phyloP scores from a whole-genome alignment of 2,888 invertebrate genomes.

The Melanophora roralis region DNA sequence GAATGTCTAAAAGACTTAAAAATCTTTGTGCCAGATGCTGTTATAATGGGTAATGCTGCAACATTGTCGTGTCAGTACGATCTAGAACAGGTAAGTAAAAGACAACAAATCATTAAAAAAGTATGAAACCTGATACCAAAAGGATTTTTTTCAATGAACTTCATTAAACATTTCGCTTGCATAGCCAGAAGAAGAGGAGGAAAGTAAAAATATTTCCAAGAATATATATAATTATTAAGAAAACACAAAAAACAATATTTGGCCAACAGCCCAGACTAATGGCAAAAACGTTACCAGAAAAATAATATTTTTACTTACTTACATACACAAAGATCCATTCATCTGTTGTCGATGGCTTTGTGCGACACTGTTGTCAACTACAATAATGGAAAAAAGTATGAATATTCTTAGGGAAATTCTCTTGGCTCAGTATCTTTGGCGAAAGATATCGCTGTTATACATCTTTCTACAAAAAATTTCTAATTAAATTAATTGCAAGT shows the following conservation, averaged over 20 bases:
- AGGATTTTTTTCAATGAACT: slow-evolving; percentile 44
- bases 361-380: background rate
- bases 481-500: slow-evolving; percentile 67
- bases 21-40: slow-evolving; percentile 78
- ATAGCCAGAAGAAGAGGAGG: slow-evolving; percentile 2
- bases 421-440: slow-evolving; percentile 25
- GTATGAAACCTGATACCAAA: slow-evolving; percentile 4
- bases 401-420: slow-evolving; percentile 5
- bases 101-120: background rate
- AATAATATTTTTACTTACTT: too few relatives aligned
- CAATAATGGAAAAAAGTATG: background rate
- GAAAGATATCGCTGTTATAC: slow-evolving; percentile 43
- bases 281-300: background rate
- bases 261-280: slow-evolving; percentile 43
- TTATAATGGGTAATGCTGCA: slow-evolving; percentile 77
- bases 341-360: background rate
- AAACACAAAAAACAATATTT: slow-evolving; percentile 22
- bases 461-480: slow-evolving; percentile 49
- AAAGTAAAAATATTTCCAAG: slow-evolving; percentile 5
- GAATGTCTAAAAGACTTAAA: slow-evolving; percentile 77
- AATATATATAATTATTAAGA: background rate
- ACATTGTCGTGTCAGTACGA: slow-evolving; percentile 77
- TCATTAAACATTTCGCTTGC: slow-evolving; percentile 48
- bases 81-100: slow-evolving; percentile 75
- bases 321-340: slow-evolving; percentile 1